A percentile compares a stretch with the other conserved stretches of the same genome.
These are phyloP conservation scores for Elymnias hypermnestra DNA, from an alignment of 1,140 invertebrate genomes.

Conservation along the genomic window DNA sequence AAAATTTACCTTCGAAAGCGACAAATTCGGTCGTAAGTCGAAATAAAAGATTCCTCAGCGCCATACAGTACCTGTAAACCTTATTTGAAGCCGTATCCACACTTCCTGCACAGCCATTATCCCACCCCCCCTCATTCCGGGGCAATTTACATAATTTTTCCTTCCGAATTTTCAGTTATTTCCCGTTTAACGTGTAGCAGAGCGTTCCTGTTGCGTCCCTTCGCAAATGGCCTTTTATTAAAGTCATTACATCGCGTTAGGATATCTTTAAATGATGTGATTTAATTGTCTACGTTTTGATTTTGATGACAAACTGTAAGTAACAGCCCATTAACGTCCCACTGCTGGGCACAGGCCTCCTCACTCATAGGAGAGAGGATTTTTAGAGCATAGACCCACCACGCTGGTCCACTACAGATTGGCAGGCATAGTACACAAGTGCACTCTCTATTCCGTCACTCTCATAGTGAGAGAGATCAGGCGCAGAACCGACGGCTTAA, in stretches of 20 bases:
- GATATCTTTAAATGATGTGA: not conserved
- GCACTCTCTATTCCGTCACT: no score
- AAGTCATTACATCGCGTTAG: slow-evolving; percentile 7
- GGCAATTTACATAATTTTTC: slow-evolving; percentile 49
- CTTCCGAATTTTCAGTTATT: slow-evolving; percentile 38
- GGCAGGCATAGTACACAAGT: no score
- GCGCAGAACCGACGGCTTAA: no score
- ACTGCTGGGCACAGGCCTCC: no score
- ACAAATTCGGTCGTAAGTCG: slow-evolving; percentile 15
- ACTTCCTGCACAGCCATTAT: slow-evolving; percentile 22
- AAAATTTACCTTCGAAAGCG: no score
- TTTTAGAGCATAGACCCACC: no score
- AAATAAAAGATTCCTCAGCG: slow-evolving; percentile 17
- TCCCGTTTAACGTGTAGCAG: slow-evolving; percentile 26
- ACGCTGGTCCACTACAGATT: no score
- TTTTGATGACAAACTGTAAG: no score
- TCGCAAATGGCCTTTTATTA: slow-evolving; percentile 18
- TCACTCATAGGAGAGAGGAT: no score
- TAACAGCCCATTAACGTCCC: no score
- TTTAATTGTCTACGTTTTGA: no score
- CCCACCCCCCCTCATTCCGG: slow-evolving; percentile 22
- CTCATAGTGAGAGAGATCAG: no score
- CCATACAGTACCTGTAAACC: slow-evolving; percentile 20
- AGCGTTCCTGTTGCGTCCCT: slow-evolving; percentile 20
- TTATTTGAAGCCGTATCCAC: slow-evolving; percentile 24